Base-by-base conservation (phyloP, 1,140 invertebrate species). In the Drosophila suzukii region DNA sequence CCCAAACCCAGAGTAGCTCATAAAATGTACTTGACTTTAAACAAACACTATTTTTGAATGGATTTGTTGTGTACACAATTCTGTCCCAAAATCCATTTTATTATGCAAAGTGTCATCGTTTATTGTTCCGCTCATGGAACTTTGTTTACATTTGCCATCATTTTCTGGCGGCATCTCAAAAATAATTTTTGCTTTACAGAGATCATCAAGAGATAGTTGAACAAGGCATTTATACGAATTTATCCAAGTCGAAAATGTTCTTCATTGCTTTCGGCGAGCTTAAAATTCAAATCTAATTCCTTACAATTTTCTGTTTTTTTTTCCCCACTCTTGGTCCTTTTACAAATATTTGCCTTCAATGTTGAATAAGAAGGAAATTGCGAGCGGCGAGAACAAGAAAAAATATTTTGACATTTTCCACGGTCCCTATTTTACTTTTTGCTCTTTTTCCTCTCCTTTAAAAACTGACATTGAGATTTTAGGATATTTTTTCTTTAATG, bases 131-230 rank as follows among this genome's bases (percentile, higher is more conserved):
- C 39, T 46, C 11, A n/a, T 30, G 20, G 10, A 57, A 56, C 36
- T 71, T 67, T 71, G 51, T 57, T 71, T 70, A 53, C 65, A 53
- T 43, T 53, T 47, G 41, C 46, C 61, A 68, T 46, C 47, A 38
- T 44, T 63, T 68, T 66, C 38, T 67, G 47, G 47, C 38, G 65
- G 27, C 66, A 70, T 67, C 15, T 24, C 34, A 34, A 41, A 71
- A 53, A 71, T 49, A 50, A 58, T 71, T 58, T 54, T 58, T 57
- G 51, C 17, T 71, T 41, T 58, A n/a, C 46, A 49, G 73, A 49
- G 73, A 55, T 76, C 51, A 76, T 76, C 68, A 73, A 73, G 44
- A 60, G 49, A 61, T 73, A 73, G 56, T 73, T 61, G 47, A 54
- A 67, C 47, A 68, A 54, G 47, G 47, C 61, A 66, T 60, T 68